Evolutionary conservation across 2,797 vertebrate genomes (phyloP), one percentile per base, ranked within the genome.

Genomic region (Neoniphon sammara): DNA sequence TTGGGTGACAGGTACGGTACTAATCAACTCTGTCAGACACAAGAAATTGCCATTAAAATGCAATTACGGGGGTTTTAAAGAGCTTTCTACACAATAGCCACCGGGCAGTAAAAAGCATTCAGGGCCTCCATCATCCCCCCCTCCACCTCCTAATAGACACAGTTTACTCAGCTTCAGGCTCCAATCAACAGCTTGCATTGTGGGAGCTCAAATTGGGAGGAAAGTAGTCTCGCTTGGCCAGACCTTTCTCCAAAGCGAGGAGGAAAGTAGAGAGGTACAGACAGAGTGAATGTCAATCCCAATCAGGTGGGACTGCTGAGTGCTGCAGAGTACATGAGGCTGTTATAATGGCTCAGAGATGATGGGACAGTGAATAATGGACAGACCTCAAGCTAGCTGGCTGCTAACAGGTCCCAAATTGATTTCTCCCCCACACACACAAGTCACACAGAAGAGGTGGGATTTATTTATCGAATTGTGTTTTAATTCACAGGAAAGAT

Each of bases 21-120:
- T 75, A 75, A 79, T 85, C 47, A 71, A 80, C 31, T 52, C 23
- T 27, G 69, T 75, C 64, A 70, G 66, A 64, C 57, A 55, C 71
- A 75, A 31, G 30, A 52, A 82, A 83, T 65, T 65, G 56, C 78
- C 63, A 83, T 90, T 86, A 85, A 88, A 87, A 88, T 60, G 73
- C 68, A 79, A 85, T 89, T 85, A 66, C 68, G 58, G 61, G 34
- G n/a, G 30, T 70, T 81, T 73, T 73, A 82, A 80, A 84, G 69
- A 70, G 83, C 65, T n/a, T 66, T 84, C 68, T 64, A 14, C 68
- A 84, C 76, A 78, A 78, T 66, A 79, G 71, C 80, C 58, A 77
- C 58, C 31, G 68, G 86, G 80, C 77, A 80, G 76, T 84, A 82
- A 85, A 89, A 88, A 74, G 60, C 71, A 64, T 42, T 56, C 10